Base-by-base conservation (phyloP, 2,888 invertebrate genomes). In the Anticlea derivata region DNA sequence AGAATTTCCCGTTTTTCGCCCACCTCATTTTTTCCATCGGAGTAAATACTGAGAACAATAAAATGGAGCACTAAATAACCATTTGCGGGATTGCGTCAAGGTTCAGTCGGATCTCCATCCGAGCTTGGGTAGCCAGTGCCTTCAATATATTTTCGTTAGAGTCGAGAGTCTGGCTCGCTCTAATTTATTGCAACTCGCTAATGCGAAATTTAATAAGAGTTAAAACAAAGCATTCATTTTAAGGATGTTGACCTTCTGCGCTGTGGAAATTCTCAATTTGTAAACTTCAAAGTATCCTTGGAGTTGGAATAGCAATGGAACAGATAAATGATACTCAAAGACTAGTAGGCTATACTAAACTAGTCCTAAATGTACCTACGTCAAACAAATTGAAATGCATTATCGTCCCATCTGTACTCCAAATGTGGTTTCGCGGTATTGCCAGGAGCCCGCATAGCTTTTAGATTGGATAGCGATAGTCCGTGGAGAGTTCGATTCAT, bases 201-300 rank as follows among this genome's bases (percentile, higher is more conserved):
- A 71, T 73, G 71, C 67, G 73, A 75, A 82, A 82, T 82, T 80
- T 81, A 80, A 80, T 80, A 78, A 78, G 72, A 68, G 64, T 65
- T 60, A 55, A 65, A 68, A 65, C 61, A 59, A 51, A 50, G 53
- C 56, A 20, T 57, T 54, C 57, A 50, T 55, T 63, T 41, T 33
- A 37, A 46, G 40, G 50, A 50, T 40, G 37, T 40, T 50, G 53
- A 54, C 54, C 54, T 54, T 50, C 33, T 22, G 12, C 17, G 41
- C 39, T 50, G 51, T 35, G 49, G 45, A 45, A 51, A 54, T 46
- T 59, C 45, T 6, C 33, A 5, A 38, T 43, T 43, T 50, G 26
- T 50, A 30, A 33, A n/a, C 26, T 31, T 33, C 23, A 23, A 30
- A 22, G 29, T 23, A 34, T 27, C 38, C 34, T 29, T 29, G 10